phyloP scores from a whole-genome alignment of 2,113 vertebrate genomes.

The Oreochromis spilurus region DNA sequence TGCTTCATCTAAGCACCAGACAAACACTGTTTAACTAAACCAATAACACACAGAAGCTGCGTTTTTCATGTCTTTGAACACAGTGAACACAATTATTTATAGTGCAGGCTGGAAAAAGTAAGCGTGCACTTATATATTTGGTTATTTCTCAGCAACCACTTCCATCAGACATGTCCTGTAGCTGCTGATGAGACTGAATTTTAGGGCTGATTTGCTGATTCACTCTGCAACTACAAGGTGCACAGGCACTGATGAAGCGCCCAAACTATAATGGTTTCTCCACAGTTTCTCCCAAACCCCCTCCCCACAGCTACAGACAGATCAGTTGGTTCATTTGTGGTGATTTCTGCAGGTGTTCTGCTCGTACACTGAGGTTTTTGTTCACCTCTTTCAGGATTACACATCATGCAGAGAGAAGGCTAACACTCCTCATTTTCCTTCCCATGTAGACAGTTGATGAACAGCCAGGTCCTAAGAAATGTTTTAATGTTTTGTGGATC shows the following conservation, averaged over 20 bases:
- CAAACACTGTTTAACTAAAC: background rate
- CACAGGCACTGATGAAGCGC: background rate
- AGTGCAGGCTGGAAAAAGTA: background rate
- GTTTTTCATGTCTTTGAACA: background rate
- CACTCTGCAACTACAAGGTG: background rate
- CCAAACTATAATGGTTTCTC: background rate
- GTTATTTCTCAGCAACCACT: background rate
- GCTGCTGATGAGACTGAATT: background rate
- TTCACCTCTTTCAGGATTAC: background rate
- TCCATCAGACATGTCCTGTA: background rate
- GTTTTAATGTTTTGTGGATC: background rate
- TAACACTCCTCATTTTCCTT: background rate
- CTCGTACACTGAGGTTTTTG: background rate
- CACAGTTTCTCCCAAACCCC: background rate
- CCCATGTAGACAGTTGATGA: background rate
- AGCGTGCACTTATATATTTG: background rate
- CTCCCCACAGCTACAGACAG: background rate
- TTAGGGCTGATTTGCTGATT: background rate
- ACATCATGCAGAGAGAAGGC: rapidly evolving
- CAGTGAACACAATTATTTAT: background rate
- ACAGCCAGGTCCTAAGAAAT: rapidly evolving
- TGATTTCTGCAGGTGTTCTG: background rate
- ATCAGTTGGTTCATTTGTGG: background rate
- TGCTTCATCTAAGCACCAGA: background rate
- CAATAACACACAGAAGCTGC: background rate